A percentile compares a stretch with the other conserved stretches of the same genome.
phyloP scores from a whole-genome alignment of 2,888 invertebrate genomes.

The Yponomeuta sedellus region DNA sequence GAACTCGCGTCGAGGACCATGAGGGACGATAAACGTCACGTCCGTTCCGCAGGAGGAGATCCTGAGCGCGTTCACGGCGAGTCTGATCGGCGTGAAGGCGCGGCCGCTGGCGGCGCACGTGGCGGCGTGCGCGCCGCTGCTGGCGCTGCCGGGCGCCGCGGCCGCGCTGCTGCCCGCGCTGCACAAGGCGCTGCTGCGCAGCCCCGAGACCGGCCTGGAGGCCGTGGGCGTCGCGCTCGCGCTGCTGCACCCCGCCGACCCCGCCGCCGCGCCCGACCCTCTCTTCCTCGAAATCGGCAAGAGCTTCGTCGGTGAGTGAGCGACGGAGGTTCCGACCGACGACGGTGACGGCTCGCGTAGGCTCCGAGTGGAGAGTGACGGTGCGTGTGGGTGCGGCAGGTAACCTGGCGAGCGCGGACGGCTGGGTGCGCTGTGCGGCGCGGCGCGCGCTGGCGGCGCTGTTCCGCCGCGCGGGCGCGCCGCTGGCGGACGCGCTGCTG shows the following conservation, averaged over 20 bases:
- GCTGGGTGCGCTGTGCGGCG: conserved; percentile 83
- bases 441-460: conserved; percentile 83
- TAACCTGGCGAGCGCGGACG: conserved; percentile 91
- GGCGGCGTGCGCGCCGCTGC: conserved; percentile 79
- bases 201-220: conserved; percentile 93
- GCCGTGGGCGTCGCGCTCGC: conserved; percentile 86
- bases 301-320: conserved; percentile 81
- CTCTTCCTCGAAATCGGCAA: conserved; percentile 88
- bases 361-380: neutral
- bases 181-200: conserved; percentile 93
- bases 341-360: neutral
- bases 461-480: conserved; percentile 83
- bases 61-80: conserved; percentile 32
- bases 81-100: conserved; percentile 84
- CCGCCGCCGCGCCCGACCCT: conserved; percentile 81
- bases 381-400: conserved; percentile 53
- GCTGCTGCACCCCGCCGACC: conserved; percentile 78
- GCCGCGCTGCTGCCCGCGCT: conserved; percentile 92
- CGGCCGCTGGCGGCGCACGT: conserved; percentile 84
- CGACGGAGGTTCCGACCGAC: neutral
- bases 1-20: too few species aligned
- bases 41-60: neutral
- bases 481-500: conserved; percentile 81
- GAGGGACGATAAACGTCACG: too few species aligned
- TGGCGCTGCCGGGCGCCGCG: conserved; percentile 77